Percentiles rank a stretch among this genome's conserved stretches.
These are phyloP conservation scores for Paramormyrops kingsleyae DNA, from an alignment of 2,113 vertebrate species.

Conservation along the genomic window DNA sequence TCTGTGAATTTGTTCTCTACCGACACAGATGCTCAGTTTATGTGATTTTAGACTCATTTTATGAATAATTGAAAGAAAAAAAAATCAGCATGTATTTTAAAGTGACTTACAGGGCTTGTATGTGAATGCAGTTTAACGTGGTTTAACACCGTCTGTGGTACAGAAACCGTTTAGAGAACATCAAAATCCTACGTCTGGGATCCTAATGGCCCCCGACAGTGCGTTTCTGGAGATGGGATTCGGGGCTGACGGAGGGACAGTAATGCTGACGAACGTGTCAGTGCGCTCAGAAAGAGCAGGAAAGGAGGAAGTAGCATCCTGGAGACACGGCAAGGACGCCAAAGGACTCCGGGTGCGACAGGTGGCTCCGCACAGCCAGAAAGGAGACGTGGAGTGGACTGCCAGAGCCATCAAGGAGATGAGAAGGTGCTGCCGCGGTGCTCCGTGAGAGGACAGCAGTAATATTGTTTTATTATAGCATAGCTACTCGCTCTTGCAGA, in stretches of 20 bases:
- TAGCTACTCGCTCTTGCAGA: not conserved
- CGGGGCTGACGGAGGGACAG: not conserved
- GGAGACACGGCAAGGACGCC: not conserved
- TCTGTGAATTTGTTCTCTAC: not conserved
- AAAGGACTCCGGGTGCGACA: not conserved
- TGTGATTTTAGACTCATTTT: not conserved
- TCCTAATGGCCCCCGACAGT: not conserved
- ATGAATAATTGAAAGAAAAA: not conserved
- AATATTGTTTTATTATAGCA: not conserved
- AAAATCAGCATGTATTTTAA: not conserved
- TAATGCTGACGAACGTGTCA: not conserved
- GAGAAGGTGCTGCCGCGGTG: not conserved
- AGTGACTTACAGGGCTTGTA: not conserved
- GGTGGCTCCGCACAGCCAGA: not conserved
- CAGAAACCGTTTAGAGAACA: not conserved
- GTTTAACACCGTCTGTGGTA: not conserved
- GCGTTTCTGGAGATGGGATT: not conserved
- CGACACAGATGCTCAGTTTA: not conserved
- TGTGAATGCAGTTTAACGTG: not conserved
- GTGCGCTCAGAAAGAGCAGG: not conserved
- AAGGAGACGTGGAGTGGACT: not conserved
- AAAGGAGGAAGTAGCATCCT: not conserved
- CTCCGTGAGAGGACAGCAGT: not conserved
- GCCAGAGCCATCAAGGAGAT: not conserved
- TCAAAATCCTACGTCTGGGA: not conserved